phyloP scores from a whole-genome alignment of 1,140 invertebrate species.

The Antheraea mylitta region DNA sequence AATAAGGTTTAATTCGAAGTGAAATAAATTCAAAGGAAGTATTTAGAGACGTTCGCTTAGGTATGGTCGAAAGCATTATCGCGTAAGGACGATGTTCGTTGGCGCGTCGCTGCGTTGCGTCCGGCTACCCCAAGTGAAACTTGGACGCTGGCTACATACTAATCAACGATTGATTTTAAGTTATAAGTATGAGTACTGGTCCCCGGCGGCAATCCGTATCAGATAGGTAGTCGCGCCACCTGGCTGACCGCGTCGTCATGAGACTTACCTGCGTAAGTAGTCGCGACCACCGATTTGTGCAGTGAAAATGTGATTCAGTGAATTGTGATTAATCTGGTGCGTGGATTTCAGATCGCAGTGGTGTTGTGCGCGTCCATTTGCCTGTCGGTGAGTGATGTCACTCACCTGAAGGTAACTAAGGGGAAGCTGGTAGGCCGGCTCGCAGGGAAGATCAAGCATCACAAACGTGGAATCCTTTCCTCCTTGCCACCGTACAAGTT shows the following conservation, averaged over 20 bases:
- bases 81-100: slow-evolving; percentile 40
- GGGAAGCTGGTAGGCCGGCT: slow-evolving; percentile 46
- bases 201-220: slow-evolving; percentile 42
- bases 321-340: slow-evolving; percentile 23
- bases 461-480: slow-evolving; percentile 68
- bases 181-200: slow-evolving; percentile 68
- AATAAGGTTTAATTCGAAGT: slow-evolving; percentile 30
- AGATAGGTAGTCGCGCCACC: slow-evolving; percentile 42
- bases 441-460: slow-evolving; percentile 46
- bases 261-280: slow-evolving; percentile 56
- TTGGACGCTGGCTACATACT: slow-evolving; percentile 58
- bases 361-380: slow-evolving; percentile 49
- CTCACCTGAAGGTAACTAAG: slow-evolving; percentile 54
- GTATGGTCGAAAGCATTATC: slow-evolving; percentile 55
- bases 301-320: slow-evolving; percentile 32
- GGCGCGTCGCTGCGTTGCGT: slow-evolving; percentile 27
- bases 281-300: slow-evolving; percentile 16
- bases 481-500: slow-evolving; percentile 67
- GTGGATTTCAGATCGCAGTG: slow-evolving; percentile 62
- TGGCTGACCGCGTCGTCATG: slow-evolving; percentile 57
- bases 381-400: slow-evolving; percentile 44
- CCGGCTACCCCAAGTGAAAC: slow-evolving; percentile 66
- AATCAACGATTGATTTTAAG: slow-evolving; percentile 50
- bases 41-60: slow-evolving; percentile 46
- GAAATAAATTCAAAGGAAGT: slow-evolving; percentile 25